Percentiles rank a stretch among this genome's conserved stretches.
Evolutionary conservation across 2,797 vertebrate species (phyloP).

Genomic region (Enteromius paludinosus): DNA sequence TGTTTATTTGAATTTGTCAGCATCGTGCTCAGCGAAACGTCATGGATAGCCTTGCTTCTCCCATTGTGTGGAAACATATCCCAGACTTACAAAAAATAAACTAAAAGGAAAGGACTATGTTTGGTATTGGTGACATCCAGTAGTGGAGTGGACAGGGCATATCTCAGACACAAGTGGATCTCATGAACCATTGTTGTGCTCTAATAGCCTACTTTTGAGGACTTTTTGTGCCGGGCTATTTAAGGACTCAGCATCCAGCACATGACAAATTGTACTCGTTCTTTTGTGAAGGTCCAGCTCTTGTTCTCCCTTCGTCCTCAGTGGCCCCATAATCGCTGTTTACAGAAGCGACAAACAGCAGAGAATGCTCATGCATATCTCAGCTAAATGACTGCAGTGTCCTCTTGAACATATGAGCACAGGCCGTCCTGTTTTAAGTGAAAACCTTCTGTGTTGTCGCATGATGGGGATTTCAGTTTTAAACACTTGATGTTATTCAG

Average conservation of each 20-base stretch:
- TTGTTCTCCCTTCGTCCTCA: constrained; percentile 72
- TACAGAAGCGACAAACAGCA: constrained; percentile 46
- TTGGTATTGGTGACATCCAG: constrained; percentile 48
- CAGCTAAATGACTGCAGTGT: constrained; percentile 43
- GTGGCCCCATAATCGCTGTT: constrained; percentile 50
- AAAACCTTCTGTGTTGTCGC: constrained; percentile 6
- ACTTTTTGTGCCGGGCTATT: constrained; percentile 84
- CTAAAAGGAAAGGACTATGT: constrained; percentile 15
- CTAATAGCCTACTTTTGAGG: constrained; percentile 83
- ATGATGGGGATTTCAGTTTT: constrained; percentile 20
- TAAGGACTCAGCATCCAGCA: constrained; percentile 82
- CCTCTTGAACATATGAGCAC: constrained; percentile 27
- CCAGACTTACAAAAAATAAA: constrained; percentile 12
- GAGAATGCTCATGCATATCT: constrained; percentile 49
- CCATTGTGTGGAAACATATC: constrained; percentile 25
- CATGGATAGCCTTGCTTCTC: constrained; percentile 11
- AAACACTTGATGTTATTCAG: constrained; percentile 30
- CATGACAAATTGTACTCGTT: constrained; percentile 81
- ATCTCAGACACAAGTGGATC: constrained; percentile 53
- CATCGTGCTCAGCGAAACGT: constrained; percentile 8
- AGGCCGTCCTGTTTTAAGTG: constrained; percentile 29
- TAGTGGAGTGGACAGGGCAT: constrained; percentile 36
- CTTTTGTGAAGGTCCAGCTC: constrained; percentile 81
- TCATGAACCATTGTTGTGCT: constrained; percentile 63
- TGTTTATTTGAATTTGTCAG: constrained; percentile 37